These are phyloP conservation scores for Thaumetopoea pityocampa DNA, from an alignment of 1,140 invertebrate genomes.

Conservation along the genomic window DNA sequence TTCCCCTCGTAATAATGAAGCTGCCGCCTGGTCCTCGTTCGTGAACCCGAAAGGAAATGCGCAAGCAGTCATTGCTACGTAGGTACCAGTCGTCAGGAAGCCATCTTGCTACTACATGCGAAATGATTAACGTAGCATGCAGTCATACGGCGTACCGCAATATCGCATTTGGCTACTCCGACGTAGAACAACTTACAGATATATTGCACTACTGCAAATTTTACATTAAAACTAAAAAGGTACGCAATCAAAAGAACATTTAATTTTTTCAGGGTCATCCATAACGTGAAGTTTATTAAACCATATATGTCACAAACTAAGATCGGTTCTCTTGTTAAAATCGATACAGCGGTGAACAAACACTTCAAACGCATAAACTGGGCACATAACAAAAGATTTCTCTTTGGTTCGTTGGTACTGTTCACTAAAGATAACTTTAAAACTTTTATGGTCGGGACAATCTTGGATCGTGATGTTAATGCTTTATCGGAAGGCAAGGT, in stretches of 20 bases:
- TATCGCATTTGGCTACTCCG: too few species aligned
- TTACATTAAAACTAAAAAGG: neutral
- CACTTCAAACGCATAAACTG: slow-evolving; percentile 46
- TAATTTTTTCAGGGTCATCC: slow-evolving; percentile 39
- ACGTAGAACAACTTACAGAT: too few species aligned
- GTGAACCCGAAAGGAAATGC: too few species aligned
- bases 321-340: slow-evolving; percentile 36
- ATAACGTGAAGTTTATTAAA: slow-evolving; percentile 40
- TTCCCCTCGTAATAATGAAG: too few species aligned
- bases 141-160: too few species aligned
- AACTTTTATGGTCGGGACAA: slow-evolving; percentile 80
- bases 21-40: too few species aligned
- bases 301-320: slow-evolving; percentile 41
- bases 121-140: too few species aligned
- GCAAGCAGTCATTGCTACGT: too few species aligned
- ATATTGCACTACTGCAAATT: neutral
- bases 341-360: slow-evolving; percentile 39
- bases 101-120: too few species aligned
- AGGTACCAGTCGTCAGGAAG: too few species aligned
- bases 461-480: slow-evolving; percentile 76
- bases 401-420: slow-evolving; percentile 84
- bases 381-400: slow-evolving; percentile 75
- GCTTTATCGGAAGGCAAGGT: slow-evolving; percentile 71
- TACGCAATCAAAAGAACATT: slow-evolving; percentile 10
- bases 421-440: slow-evolving; percentile 83